These are phyloP conservation scores for Thereva nobilitata DNA, from an alignment of 2,888 invertebrate species.

Conservation along the genomic window DNA sequence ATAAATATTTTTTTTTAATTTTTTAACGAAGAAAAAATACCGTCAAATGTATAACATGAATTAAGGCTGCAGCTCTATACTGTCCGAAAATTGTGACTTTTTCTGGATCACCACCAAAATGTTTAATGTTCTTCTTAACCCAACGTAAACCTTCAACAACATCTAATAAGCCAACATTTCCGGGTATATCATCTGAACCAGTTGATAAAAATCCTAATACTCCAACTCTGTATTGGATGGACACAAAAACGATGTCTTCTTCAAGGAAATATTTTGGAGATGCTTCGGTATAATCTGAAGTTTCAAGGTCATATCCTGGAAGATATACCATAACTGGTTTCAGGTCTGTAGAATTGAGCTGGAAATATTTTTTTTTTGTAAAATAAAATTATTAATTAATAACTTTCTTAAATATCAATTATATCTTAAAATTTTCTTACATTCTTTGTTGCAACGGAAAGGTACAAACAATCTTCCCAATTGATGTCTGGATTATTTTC, in stretches of 20 bases:
- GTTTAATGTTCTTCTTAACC: constrained; percentile 56
- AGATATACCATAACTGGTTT: constrained; percentile 58
- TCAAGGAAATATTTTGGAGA: constrained; percentile 59
- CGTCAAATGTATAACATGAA: constrained; percentile 52
- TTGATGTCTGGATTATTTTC: constrained; percentile 9
- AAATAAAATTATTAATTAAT: background rate
- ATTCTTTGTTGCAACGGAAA: constrained; percentile 37
- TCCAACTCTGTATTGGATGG: constrained; percentile 60
- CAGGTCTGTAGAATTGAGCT: constrained; percentile 42
- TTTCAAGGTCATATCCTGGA: constrained; percentile 58
- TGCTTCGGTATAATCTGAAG: constrained; percentile 54
- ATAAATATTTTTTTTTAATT: too few species aligned
- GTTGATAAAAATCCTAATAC: constrained; percentile 62
- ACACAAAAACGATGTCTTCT: constrained; percentile 59
- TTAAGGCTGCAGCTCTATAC: constrained; percentile 57
- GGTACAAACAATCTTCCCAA: constrained; percentile 37
- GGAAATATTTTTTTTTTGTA: background rate
- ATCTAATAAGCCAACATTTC: constrained; percentile 63
- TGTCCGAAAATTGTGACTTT: constrained; percentile 58
- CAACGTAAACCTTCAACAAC: constrained; percentile 60
- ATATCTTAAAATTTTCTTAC: constrained; percentile 14
- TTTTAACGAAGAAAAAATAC: constrained; percentile 45
- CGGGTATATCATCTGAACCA: constrained; percentile 59
- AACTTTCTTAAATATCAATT: background rate
- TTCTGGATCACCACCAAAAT: constrained; percentile 57